Base-by-base conservation (phyloP, 2,113 vertebrate genomes). In the Gavia stellata region DNA sequence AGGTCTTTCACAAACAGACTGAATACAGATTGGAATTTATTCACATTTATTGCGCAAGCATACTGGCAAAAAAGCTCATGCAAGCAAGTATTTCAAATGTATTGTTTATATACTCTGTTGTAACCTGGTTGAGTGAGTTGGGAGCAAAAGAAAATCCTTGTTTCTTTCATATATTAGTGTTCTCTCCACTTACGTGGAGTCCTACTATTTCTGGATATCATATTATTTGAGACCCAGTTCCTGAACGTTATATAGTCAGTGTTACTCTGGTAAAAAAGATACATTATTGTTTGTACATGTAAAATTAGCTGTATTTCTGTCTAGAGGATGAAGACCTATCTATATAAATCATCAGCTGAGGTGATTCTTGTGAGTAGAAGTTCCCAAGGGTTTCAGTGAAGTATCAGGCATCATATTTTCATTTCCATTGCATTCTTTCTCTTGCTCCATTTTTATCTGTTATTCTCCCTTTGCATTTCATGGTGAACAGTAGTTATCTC, bases 181-280 rank as follows among this genome's bases (percentile, higher is more conserved):
- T 55, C 71, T 71, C 16, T 59, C 29, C 8, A 7, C 80, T 81
- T 67, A 53, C 8, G 7, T 18, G 2, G 3, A 21, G 14, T 50
- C 7, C 40, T 80, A 1, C 17, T 2, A 3, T 75, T 81, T 80
- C 45, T 83, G 78, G 19, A 9, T 2, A 3, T 52, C 3, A 0
- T 34, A 40, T 10, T 58, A 36, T 65, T 66, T 80, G 58, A 85
- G 52, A 50, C n/a, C 6, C 3, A 5, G 14, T 62, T 82, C 19
- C 29, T 90, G 38, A 62, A 63, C 56, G 72, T 62, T 38, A 16
- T 44, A 1, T 13, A 25, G 36, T 61, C n/a, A 47, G 7, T 59
- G 17, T 83, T 56, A 70, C 10, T 81, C 47, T 28, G 55, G 26
- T 68, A 73, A 89, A 85, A 85, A 81, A 61, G 10, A 33, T 17